Conservation (phyloP, 2,888 invertebrate species). For the Arctia plantaginis region DNA sequence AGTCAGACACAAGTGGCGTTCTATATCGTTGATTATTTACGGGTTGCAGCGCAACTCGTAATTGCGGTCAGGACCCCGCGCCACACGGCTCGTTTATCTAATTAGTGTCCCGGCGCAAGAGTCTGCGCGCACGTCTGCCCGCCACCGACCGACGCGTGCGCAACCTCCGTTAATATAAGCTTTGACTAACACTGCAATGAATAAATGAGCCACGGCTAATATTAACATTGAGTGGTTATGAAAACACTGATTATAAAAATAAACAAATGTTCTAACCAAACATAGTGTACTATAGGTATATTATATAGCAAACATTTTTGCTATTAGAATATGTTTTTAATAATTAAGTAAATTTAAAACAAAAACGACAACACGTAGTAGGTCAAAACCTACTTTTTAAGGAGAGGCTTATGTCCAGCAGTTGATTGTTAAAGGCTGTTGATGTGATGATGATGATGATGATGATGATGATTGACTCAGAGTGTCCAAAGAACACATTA, state of each 20-base stretch:
- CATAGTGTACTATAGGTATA: background rate
- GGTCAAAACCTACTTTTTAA: too few relatives aligned
- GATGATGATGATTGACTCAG: too few relatives aligned
- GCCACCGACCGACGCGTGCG: slow-evolving; percentile 42
- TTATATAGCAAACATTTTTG: background rate
- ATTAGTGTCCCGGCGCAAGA: slow-evolving; percentile 75
- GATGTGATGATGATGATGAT: too few relatives aligned
- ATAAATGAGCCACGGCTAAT: slow-evolving; percentile 48
- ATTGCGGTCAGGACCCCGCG: slow-evolving; percentile 85
- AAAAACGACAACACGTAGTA: too few relatives aligned
- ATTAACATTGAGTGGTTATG: slow-evolving; percentile 30
- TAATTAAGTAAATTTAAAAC: too few relatives aligned
- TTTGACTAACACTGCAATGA: slow-evolving; percentile 37
- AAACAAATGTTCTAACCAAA: slow-evolving; percentile 25
- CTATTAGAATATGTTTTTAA: background rate
- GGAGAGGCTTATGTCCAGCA: too few relatives aligned
- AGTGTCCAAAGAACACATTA: too few relatives aligned
- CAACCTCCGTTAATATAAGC: slow-evolving; percentile 35
- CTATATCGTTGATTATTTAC: slow-evolving; percentile 83
- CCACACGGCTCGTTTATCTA: slow-evolving; percentile 84
- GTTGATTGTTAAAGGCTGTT: too few relatives aligned
- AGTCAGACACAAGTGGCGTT: slow-evolving; percentile 75
- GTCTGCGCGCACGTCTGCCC: slow-evolving; percentile 63
- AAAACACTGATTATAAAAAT: slow-evolving; percentile 33
- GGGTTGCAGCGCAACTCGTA: slow-evolving; percentile 75